These are phyloP conservation scores for Sylvilagus floridanus DNA, from an alignment of 2,797 vertebrate species.

Conservation along the genomic window DNA sequence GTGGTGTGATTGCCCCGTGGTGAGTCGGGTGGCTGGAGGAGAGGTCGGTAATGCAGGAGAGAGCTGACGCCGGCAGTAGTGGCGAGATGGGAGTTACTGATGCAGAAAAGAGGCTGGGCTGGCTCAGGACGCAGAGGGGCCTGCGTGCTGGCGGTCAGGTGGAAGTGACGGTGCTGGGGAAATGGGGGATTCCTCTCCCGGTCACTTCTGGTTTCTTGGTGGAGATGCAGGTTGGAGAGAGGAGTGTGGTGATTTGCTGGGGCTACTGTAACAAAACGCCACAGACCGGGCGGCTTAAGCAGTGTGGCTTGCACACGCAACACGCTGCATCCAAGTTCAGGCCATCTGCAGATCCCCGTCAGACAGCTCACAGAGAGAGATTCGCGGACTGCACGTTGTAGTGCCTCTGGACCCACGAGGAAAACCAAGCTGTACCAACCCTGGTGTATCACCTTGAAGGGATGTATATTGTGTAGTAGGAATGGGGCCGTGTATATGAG, in stretches of 20 bases:
- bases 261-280: not conserved
- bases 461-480: not conserved
- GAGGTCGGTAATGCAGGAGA: not conserved
- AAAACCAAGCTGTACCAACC: not conserved
- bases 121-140: not conserved
- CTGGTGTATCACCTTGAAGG: not conserved
- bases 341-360: not conserved
- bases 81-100: not conserved
- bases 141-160: not conserved
- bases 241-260: not conserved
- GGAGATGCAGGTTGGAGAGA: too few species aligned
- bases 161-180: not conserved
- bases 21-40: not conserved
- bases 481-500: not conserved
- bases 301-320: not conserved
- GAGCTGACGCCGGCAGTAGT: not conserved
- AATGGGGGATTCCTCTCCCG: not conserved
- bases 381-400: not conserved
- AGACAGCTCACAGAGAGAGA: not conserved
- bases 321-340: not conserved
- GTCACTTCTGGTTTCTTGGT: not conserved
- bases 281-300: not conserved
- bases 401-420: not conserved
- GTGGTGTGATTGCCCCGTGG: not conserved
- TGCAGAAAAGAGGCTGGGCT: not conserved